Base-by-base conservation (phyloP, 2,888 invertebrate genomes). In the Pseudococcus jackbeardsleyi region DNA sequence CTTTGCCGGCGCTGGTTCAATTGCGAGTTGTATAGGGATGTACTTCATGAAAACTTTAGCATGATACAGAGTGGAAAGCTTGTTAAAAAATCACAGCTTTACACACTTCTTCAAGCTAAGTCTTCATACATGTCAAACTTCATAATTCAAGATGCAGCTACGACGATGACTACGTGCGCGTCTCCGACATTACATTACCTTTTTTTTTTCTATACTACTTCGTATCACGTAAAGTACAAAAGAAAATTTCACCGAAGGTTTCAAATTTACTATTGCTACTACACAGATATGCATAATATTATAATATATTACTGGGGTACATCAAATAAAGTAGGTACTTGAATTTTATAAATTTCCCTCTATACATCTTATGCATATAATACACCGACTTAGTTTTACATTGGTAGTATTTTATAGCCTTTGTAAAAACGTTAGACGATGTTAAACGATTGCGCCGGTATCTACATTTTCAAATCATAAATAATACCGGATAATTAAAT, bases 51-150 rank as follows among this genome's bases (percentile, higher is more conserved):
- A 72, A 72, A 72, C 72, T 72, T 72, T 8, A 17, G 72, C 17
- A 26, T 72, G 72, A 72, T 39, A 72, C 33, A 33, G 72, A 72
- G 72, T 72, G 72, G 33, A 72, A 72, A 72, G 72, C 72, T 72
- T 33, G 33, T 72, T 39, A 72, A 72, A 64, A 68, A 26, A 72
- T 72, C 33, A 72, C 72, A 72, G 72, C 72, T 72, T 72, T 39
- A 72, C 72, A 72, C 72, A 15, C 26, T 15, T 72, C 17, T 72
- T 72, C 72, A 72, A 33, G 17, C 72, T 8, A 72, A 72, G 72
- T 72, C 72, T 72, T 72, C 72, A 72, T 17, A 54, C 54, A 54
- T 54, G n/a, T 54, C n/a, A 54, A 54, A 54, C n/a, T 54, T 54
- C 54, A 54, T 54, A 54, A 54, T 54, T 54, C n/a, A 54, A 54